Evolutionary conservation across 2,113 vertebrate species (phyloP).

Genomic region (Eudyptes chrysolophus): DNA sequence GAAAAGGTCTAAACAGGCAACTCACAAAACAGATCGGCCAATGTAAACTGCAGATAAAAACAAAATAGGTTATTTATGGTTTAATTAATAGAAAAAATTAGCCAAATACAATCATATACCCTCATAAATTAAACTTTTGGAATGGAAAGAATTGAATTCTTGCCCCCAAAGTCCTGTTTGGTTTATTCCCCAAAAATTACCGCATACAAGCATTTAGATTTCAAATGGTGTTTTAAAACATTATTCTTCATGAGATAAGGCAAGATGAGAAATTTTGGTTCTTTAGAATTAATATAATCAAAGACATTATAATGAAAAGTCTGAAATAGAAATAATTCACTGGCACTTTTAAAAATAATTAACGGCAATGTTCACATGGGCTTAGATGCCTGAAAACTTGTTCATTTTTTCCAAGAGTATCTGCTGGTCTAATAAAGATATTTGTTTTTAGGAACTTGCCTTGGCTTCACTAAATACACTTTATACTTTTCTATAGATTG

Average conservation of each 20-base stretch:
- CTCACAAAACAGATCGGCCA: not conserved
- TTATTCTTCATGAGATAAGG: not conserved
- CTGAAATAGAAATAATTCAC: not conserved
- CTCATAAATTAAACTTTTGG: not conserved
- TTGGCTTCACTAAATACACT: not conserved
- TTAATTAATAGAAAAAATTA: not conserved
- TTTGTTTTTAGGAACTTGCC: not conserved
- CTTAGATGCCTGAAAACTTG: not conserved
- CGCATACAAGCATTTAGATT: not conserved
- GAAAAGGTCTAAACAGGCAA: not conserved
- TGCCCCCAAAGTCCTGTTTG: not conserved
- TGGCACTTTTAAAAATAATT: not conserved
- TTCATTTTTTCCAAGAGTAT: not conserved
- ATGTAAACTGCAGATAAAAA: not conserved
- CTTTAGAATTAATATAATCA: not conserved
- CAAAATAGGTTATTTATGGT: not conserved
- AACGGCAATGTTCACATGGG: not conserved
- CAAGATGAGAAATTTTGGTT: not conserved
- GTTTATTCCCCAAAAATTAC: not conserved
- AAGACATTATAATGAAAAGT: not conserved
- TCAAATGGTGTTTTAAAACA: not conserved
- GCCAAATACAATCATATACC: not conserved
- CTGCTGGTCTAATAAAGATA: not conserved
- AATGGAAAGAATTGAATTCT: not conserved
- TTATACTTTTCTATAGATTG: not conserved